phyloP scores from a whole-genome alignment of 2,888 invertebrate genomes.

The Tortricodes alternella region DNA sequence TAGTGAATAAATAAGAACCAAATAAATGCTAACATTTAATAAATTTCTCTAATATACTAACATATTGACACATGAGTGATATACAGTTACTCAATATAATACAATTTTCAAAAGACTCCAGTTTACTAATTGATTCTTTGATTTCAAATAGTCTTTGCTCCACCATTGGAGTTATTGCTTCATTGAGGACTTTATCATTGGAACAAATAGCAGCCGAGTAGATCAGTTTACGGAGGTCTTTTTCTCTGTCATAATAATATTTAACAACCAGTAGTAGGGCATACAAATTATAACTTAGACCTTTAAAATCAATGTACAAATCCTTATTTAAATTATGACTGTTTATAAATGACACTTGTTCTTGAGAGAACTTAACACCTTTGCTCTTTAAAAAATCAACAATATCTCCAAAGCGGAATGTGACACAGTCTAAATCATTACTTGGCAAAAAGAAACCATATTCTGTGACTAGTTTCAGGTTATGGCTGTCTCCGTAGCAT shows the following conservation, averaged over 20 bases:
- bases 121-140: slow-evolving; percentile 55
- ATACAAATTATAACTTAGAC: slow-evolving; percentile 86
- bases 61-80: slow-evolving; percentile 73
- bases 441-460: slow-evolving; percentile 91
- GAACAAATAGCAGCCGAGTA: slow-evolving; percentile 74
- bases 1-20: not conserved
- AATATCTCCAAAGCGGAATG: slow-evolving; percentile 82
- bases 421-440: slow-evolving; percentile 87
- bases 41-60: slow-evolving; percentile 75
- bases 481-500: slow-evolving; percentile 93
- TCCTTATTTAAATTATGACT: slow-evolving; percentile 84
- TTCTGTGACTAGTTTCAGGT: slow-evolving; percentile 90
- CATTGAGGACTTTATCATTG: slow-evolving; percentile 61
- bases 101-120: slow-evolving; percentile 53
- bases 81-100: slow-evolving; percentile 70
- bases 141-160: slow-evolving; percentile 54
- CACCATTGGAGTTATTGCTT: slow-evolving; percentile 66
- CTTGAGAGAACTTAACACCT: slow-evolving; percentile 71
- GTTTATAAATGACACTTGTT: slow-evolving; percentile 85
- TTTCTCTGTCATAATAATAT: slow-evolving; percentile 65
- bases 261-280: slow-evolving; percentile 74
- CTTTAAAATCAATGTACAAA: slow-evolving; percentile 84
- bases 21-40: slow-evolving; percentile 69
- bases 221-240: slow-evolving; percentile 68
- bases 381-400: slow-evolving; percentile 61